Conservation (phyloP, 37 sponge, comb jelly and placozoan genomes). For the Chondrilla cf. caribensis region DNA sequence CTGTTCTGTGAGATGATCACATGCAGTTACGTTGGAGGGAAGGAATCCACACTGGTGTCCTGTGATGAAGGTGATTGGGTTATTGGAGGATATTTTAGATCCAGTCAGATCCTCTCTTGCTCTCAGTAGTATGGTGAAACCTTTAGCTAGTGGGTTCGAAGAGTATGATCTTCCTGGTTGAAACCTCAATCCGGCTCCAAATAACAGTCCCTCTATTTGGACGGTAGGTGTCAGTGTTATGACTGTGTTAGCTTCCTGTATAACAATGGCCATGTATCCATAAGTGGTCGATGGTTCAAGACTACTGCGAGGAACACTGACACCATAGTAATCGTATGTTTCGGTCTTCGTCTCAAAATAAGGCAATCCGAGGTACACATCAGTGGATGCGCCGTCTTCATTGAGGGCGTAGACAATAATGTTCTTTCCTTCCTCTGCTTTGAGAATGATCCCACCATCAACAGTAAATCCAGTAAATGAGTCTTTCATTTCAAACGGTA, state of each 20-base stretch:
- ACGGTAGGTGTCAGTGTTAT: slow-evolving; percentile 31
- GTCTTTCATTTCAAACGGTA: background rate
- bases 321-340: slow-evolving; percentile 39
- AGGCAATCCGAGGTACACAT: slow-evolving; percentile 51
- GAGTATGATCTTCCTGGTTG: too few species aligned
- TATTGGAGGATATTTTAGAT: slow-evolving; percentile 12
- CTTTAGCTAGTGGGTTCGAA: too few species aligned
- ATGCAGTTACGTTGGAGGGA: slow-evolving; percentile 15
- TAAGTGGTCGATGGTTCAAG: too few species aligned
- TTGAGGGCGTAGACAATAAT: slow-evolving; percentile 49
- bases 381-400: slow-evolving; percentile 30
- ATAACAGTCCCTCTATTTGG: background rate
- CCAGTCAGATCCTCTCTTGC: slow-evolving; percentile 6
- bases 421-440: background rate
- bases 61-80: slow-evolving; percentile 29
- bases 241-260: slow-evolving; percentile 37
- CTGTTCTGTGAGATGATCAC: slow-evolving; percentile 39
- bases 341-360: background rate
- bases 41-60: slow-evolving; percentile 50
- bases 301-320: background rate
- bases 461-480: background rate
- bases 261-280: slow-evolving; percentile 30
- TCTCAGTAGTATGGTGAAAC: background rate
- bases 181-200: background rate
- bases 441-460: background rate